Evolutionary conservation across 1,140 invertebrate genomes (phyloP), one percentile per base, ranked within the genome.

Genomic region (Drosophila nigrodunni): DNA sequence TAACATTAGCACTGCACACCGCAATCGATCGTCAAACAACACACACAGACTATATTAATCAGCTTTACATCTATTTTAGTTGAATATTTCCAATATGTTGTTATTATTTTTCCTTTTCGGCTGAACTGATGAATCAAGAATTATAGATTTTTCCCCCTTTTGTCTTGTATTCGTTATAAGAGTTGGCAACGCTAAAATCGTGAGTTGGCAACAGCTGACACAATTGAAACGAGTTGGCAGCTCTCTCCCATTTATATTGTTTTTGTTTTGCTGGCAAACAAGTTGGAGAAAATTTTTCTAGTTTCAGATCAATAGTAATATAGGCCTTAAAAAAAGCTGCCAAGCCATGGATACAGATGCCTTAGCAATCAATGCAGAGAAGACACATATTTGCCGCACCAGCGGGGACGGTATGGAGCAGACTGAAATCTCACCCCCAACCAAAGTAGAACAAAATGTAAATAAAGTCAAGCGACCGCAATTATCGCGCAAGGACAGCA

Each of bases 371-470:
- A 46, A 52, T 52, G 37, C 7, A 11, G 64, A 67, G 5, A 78
- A 70, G 30, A 41, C 64, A 7, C 54, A 69, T 2, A 43, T 43
- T 15, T 78, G 80, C 21, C 86, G 94, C 69, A 94, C 94, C 7
- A 94, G 94, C 47, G 94, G 94, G 1, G 94, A 94, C 91, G 94
- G 94, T 37, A 94, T 94, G 94, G 94, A 94, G 83, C 67, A 90
- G 43, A 66, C 80, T 9, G 68, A 77, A 47, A 58, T 39, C 43
- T 64, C 52, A 10, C 37, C 64, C 2, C 9, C 25, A 47, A 18
- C 64, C 35, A 78, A 82, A 75, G 46, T 74, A 30, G 77, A 80
- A 67, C 11, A 47, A 30, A 35, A 18, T n/a, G 18, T 49, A 25
- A 72, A 71, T 54, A 82, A 73, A 55, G 21, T 50, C 39, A 80